Base-by-base conservation (phyloP, 2,113 vertebrate species). In the Apeltes quadracus region DNA sequence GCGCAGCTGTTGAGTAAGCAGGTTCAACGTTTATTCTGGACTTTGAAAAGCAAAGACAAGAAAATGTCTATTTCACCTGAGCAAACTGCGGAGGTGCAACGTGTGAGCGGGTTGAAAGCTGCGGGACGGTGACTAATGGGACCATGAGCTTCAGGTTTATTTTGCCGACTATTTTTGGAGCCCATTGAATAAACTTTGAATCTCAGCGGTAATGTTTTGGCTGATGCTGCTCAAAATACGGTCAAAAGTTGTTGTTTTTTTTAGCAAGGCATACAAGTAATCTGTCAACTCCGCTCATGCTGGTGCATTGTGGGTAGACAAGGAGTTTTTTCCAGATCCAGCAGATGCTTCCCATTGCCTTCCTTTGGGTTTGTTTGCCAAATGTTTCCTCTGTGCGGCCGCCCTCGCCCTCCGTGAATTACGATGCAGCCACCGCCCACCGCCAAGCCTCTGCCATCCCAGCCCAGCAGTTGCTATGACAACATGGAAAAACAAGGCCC, bases 401-500 rank as follows among this genome's bases (percentile, higher is more conserved):
- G 22, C 61, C 59, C 63, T 73, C n/a, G 0, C 11, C 22, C 22
- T 32, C 23, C 64, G 27, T 51, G 76, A 69, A 54, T 80, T 68
- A 73, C 51, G 16, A 12, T 64, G 79, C 70, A 68, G 73, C 76
- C 57, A 38, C 55, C 27, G 16, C 78, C 65, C 43, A 4, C 65
- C 20, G 20, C 59, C 59, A 4, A 53, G 69, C 62, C 69, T 46
- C 81, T 32, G 44, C 78, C 82, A 72, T 88, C 50, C 54, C 50
- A 23, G 80, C 77, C 57, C 53, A 41, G 68, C 53, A 1, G 81
- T 88, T 66, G 63, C 85, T 69, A 83, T 75, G 87, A 89, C 82
- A 89, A 94, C 91, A 83, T 81, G 91, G 87, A 84, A 77, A 92
- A 94, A 94, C 92, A 94, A 70, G 76, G 70, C 88, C 76, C 79